Base-by-base conservation (phyloP, 2,797 vertebrate genomes). In the Phylloscopus collybita region DNA sequence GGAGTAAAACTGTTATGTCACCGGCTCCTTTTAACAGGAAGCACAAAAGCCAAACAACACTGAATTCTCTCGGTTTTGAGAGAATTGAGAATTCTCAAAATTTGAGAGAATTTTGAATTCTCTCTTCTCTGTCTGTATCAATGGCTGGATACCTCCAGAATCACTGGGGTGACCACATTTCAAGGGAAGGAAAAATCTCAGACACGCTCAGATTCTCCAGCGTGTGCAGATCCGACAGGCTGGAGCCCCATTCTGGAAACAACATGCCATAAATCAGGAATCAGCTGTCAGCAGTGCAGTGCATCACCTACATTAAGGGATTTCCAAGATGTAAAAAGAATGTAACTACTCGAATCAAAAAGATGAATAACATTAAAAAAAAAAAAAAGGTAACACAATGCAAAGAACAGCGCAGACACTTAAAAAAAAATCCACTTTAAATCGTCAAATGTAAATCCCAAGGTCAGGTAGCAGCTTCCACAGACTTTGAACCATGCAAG, bases 401-500 rank as follows among this genome's bases (percentile, higher is more conserved):
- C 69, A 90, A 95, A 83, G 67, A 91, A 91, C 80, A 60, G 80
- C 38, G 51, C 53, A 49, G 64, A 83, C 25, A 76, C 69, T 92
- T 73, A 0, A 69, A 79, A 69, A 79, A 79, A 88, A 93, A 92
- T 36, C 72, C 57, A 85, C 91, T 65, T 76, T 19, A 53, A 78
- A 45, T 80, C 69, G 80, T 93, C 96, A 95, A 88, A 53, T n/a
- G 84, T 75, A 96, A 93, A 96, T 82, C 88, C 91, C 92, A 88
- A 96, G 84, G 97, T 96, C 95, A 44, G 84, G 81, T 86, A 93
- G 96, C 94, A 96, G 94, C 96, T 93, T 93, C 93, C 96, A 81
- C 85, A 78, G 86, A 93, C 88, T 70, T 13, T 19, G 32, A 78
- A 61, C 86, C 88, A 71, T 21, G 49, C 86, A 72, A 6, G 62